phyloP scores from a whole-genome alignment of 2,888 invertebrate species.

The Ryuthela nishihirai region DNA sequence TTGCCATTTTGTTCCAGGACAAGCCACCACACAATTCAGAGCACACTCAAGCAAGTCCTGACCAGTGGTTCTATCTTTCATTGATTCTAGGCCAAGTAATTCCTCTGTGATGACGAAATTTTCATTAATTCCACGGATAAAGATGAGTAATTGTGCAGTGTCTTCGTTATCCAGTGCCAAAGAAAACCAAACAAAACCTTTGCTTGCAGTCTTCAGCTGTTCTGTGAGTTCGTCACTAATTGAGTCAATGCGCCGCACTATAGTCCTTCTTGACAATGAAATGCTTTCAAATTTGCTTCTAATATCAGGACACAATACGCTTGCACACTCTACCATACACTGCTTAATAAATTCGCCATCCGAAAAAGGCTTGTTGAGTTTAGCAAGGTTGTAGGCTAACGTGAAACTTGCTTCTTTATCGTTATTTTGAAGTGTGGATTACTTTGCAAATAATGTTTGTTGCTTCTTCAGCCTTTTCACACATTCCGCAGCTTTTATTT shows the following conservation, averaged over 20 bases:
- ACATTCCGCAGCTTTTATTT: not conserved
- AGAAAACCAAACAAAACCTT: slow-evolving; percentile 1
- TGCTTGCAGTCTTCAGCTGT: slow-evolving; percentile 1
- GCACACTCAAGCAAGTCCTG: slow-evolving; percentile 4
- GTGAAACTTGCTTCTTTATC: not conserved
- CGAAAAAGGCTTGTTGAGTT: slow-evolving; percentile 2
- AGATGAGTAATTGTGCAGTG: not conserved
- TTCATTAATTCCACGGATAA: not conserved
- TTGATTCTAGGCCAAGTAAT: slow-evolving; percentile 1
- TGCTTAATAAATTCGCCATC: not conserved
- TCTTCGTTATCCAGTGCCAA: not conserved
- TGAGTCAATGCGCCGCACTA: not conserved
- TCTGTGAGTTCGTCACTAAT: not conserved
- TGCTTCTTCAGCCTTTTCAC: not conserved
- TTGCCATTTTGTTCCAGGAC: slow-evolving; percentile 1
- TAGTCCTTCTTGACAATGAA: not conserved
- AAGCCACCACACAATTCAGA: not conserved
- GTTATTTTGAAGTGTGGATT: not conserved
- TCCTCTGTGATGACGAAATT: not conserved
- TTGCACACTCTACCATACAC: not conserved
- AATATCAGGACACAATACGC: slow-evolving; percentile 2
- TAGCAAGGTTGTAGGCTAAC: not conserved
- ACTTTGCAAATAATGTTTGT: not conserved
- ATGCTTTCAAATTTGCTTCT: slow-evolving; percentile 4
- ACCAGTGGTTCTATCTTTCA: slow-evolving; percentile 1